Base-by-base conservation (phyloP, 2,888 invertebrate genomes). In the Leptinotarsa peninsularis region DNA sequence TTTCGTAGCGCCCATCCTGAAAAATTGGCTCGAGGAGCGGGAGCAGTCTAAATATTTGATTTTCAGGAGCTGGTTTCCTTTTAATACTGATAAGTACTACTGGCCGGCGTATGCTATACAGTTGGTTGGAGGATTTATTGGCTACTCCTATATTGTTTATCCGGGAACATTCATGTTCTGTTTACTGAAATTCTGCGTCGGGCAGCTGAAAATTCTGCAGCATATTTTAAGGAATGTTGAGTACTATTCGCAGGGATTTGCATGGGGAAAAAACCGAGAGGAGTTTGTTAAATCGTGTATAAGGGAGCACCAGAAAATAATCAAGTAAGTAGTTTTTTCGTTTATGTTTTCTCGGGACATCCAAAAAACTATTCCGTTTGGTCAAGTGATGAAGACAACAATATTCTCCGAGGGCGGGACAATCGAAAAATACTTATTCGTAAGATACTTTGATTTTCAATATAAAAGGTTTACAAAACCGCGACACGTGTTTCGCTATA, bases 31-130 rank as follows among this genome's bases (percentile, higher is more conserved):
- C 50, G 75, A 76, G 49, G 66, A 72, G 56, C 69, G 76, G 50
- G 74, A 79, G 27, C 72, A 76, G 49, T 69, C 71, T 14, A 81
- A 78, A 69, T 75, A 78, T 68, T 77, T 80, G 23, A 80, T 82
- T 56, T 76, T 80, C 23, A 76, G 71, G n/a, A 78, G 76, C 66
- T 81, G 81, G 79, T 80, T 77, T 52, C 82, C 82, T 4, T 81
- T 81, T 67, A 79, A 82, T 54, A 75, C 80, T 13, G 72, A 81
- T 67, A 58, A 75, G 74, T 75, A 80, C 67, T 81, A 82, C 56
- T 76, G 23, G 60, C 50, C 72, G 17, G 76, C 81, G 15, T 81
- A 79, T 69, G 14, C 74, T n/a, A 72, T 81, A n/a, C 82, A 82
- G 56, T 77, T 78, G 33, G 18, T 70, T 27, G 80, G 76, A 43